Base-by-base conservation (phyloP, 2,888 invertebrate species). In the Campoletis raptor region DNA sequence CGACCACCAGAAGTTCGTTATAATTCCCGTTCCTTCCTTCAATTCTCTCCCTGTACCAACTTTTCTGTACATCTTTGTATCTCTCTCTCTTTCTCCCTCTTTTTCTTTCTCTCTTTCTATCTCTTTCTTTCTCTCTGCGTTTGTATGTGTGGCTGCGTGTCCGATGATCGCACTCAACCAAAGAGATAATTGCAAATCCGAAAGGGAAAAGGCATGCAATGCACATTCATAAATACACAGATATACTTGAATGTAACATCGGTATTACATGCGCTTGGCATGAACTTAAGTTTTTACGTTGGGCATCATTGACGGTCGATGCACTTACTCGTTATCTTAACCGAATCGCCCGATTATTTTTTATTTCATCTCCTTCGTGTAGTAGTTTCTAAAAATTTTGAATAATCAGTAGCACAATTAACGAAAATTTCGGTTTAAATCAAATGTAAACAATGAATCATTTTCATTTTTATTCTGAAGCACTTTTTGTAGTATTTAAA, bases 131-230 rank as follows among this genome's bases (percentile, higher is more conserved):
- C 45, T 64, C 3, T 45, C 30, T 40, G 52, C 66, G 12, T 57
- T 15, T 42, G 40, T 57, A 9, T 37, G n/a, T 40, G 36, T 67
- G 15, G n/a, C 24, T 15, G 21, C 66, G 45, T 52, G 78, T 76
- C 36, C 18, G 48, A 73, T 85, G 57, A 81, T 78, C 81, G 45
- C 79, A 57, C 18, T 18, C 82, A 70, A 78, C 66, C 52, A 52
- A 66, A 54, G n/a, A 72, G 54, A 80, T 83, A 76, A 83, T 83
- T 86, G 72, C 66, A 72, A 83, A 83, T 86, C 80, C 45, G 83
- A 80, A 80, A 86, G 85, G 54, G 83, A 86, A 81, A 86, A 74
- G 80, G 54, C 48, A 86, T 45, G 48, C 52, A 54, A 15, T 30
- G 48, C 37, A 78, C 54, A 73, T 40, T 37, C 37, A 36, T 54